Evolutionary conservation across 2,113 vertebrate genomes (phyloP).

Genomic region (Aspidoscelis tigris): DNA sequence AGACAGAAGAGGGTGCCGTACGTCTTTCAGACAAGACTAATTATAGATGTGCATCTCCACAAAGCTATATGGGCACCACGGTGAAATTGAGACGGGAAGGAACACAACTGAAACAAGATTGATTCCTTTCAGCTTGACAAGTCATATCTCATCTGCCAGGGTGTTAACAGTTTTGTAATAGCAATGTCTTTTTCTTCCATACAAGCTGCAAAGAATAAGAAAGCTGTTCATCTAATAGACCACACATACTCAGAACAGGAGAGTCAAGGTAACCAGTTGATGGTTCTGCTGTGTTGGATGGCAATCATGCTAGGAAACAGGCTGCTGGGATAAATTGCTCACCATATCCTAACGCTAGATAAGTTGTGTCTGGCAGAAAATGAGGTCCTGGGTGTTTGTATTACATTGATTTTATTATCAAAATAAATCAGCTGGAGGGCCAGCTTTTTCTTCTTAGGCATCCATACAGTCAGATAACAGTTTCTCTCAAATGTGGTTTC

Average conservation of each 20-base stretch:
- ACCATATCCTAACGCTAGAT: constrained; percentile 3
- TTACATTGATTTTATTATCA: background rate
- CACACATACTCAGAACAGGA: background rate
- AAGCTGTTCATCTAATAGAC: background rate
- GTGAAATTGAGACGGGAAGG: constrained; percentile 6
- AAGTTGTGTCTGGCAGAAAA: constrained; percentile 1
- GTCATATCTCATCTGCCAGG: constrained; percentile 16
- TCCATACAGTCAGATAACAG: too few relatives aligned
- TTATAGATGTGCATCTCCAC: constrained; percentile 25
- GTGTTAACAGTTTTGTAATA: constrained; percentile 20
- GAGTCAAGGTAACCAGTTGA: background rate
- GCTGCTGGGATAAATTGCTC: constrained; percentile 6
- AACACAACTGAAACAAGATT: background rate
- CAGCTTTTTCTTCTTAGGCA: background rate
- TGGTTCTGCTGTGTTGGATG: background rate
- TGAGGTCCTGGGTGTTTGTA: fast-evolving
- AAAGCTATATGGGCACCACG: background rate
- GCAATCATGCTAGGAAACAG: background rate
- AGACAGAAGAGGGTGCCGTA: background rate
- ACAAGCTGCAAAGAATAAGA: background rate
- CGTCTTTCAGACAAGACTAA: constrained; percentile 13
- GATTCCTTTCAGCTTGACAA: constrained; percentile 24
- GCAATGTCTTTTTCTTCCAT: background rate
- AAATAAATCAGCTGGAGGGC: constrained; percentile 5
- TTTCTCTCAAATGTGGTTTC: too few relatives aligned